Evolutionary conservation across 1,140 invertebrate genomes (phyloP), one percentile per base, ranked within the genome.

Genomic region (Caenorhabditis briggsae): DNA sequence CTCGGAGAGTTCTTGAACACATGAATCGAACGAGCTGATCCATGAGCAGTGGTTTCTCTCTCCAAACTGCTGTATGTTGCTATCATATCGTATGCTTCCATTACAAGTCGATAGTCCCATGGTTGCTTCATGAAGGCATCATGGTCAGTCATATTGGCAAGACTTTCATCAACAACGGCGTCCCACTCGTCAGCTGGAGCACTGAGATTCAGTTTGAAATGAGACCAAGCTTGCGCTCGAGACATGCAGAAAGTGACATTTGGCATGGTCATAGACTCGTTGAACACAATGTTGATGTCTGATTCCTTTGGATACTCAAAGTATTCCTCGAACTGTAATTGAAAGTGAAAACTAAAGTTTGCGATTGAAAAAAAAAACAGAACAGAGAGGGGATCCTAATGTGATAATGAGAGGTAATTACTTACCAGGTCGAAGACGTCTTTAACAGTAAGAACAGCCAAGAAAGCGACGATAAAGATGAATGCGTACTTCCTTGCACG

Each of bases 401-500:
- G 43, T 50, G 70, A 65, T 55, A 85, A 85, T 43, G 58, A 65
- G 48, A 83, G 46, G 64, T n/a, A 50, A 83, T 48, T 23, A 88
- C 83, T 88, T 86, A 91, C 91, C 88, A 92, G 84, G 16, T 90
- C 86, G 23, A 89, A 59, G 16, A 92, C 90, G 83, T 92, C 91
- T 82, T 92, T 90, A 16, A 92, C 61, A 3, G 91, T 92, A 41
- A 92, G 84, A 50, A 86, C 88, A 16, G 91, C 91, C 14, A 92
- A 53, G 61, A 92, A 90, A 23, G 88, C 88, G 65, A 92, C 89
- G 50, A 92, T 92, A 59, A 92, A 89, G 86, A 91, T 90, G 83
- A 92, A 92, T 14, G 88, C 90, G 70, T 88, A 90, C 82, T 91
- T 88, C 58, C 87, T 86, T 33, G 91, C 83, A 64, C 84, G 87